Evolutionary conservation across 2,113 vertebrate species (phyloP), one percentile per base, ranked within the genome.

Genomic region (Pseudolaguvia tuberculata): DNA sequence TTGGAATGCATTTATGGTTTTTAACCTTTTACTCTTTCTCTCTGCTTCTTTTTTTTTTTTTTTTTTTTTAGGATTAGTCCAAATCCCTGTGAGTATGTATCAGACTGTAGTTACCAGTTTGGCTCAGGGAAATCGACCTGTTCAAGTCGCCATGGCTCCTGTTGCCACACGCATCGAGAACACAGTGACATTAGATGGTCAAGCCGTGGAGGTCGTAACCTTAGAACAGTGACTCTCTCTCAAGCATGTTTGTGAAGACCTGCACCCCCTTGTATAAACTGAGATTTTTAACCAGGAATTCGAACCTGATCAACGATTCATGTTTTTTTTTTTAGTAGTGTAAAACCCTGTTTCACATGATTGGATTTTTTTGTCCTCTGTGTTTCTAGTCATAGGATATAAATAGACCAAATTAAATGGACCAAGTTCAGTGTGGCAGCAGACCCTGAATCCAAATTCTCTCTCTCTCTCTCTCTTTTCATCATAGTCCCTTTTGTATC

Each of bases 71-170:
- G 96, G 96, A 63, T 88, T 99, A 35, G 96, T 98, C 84, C 96
- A 98, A 90, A 99, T 98, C 79, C 96, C 96, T 0, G 96, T 99
- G 78, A 97, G 95, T 90, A 98, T 99, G 96, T 98, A 99, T 90
- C 96, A 98, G 91, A 99, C 96, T 0, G 96, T 98, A 76, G 96
- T 99, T 70, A 97, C 96, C 88, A 98, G 96, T 90, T 91, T 98
- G 29, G 94, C 96, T 21, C 96, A 99, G 53, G 96, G 96, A 51
- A 99, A 94, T n/a, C 92, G 96, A 50, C 96, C 96, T 0, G 94
- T 99, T 63, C 96, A 98, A 88, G 96, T 99, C 18, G 96, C 96
- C 13, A 99, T 99, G 96, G 96, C 96, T 0, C 96, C 96, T 0
- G 93, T 98, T 3, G 83, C 95, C 70, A 97, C 96, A 0, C 84